A percentile compares a stretch with the other conserved stretches of the same genome.
Evolutionary conservation across 2,113 vertebrate genomes (phyloP).

Genomic region (Callospermophilus lateralis): DNA sequence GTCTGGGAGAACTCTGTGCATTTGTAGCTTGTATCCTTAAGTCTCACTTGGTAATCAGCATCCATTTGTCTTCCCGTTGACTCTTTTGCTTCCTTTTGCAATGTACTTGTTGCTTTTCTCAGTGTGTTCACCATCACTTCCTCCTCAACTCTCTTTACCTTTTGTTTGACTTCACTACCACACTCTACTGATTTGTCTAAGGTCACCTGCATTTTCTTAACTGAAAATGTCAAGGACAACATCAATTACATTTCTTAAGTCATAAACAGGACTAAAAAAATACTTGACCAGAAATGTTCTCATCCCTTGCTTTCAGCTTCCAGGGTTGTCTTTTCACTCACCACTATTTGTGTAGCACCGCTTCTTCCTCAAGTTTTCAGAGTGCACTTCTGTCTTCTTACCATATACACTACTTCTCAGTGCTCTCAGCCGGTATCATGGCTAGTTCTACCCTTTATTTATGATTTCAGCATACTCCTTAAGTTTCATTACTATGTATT

Average conservation of each 20-base stretch:
- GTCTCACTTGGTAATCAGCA: not conserved
- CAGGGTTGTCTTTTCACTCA: not conserved
- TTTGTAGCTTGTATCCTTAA: not conserved
- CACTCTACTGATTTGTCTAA: not conserved
- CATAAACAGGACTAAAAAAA: not conserved
- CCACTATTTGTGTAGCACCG: not conserved
- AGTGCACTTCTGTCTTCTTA: not conserved
- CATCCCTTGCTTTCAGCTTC: not conserved
- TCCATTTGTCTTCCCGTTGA: not conserved
- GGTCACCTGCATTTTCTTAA: not conserved
- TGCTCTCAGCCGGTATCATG: not conserved
- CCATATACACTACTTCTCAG: not conserved
- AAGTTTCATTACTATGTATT: not conserved
- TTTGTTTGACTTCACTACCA: not conserved
- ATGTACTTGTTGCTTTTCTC: not conserved
- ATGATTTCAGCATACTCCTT: not conserved
- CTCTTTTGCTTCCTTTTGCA: not conserved
- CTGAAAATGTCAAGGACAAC: not conserved
- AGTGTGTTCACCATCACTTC: not conserved
- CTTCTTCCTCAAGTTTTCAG: not conserved
- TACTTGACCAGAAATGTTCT: not conserved
- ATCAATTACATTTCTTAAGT: not conserved
- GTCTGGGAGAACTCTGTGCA: not conserved
- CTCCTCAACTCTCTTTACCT: not conserved
- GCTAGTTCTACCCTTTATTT: not conserved